phyloP scores from a whole-genome alignment of 2,797 vertebrate species.

The Chrosomus eos region DNA sequence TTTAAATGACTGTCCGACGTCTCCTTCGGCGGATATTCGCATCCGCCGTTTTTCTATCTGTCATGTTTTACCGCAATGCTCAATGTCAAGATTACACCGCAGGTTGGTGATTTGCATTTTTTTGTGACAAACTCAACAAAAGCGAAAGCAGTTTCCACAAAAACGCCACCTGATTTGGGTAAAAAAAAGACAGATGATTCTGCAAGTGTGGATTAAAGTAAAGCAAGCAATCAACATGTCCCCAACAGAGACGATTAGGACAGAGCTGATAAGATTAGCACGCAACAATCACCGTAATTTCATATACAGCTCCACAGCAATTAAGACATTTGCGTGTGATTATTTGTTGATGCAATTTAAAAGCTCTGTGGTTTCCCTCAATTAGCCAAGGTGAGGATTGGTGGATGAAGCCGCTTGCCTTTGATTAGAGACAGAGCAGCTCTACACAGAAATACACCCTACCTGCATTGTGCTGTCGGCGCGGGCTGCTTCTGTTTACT shows the following conservation, averaged over 20 bases:
- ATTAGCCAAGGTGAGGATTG: conserved; percentile 53
- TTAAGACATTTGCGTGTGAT: conserved; percentile 55
- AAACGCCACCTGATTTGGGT: conserved; percentile 17
- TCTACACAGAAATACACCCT: conserved; percentile 59
- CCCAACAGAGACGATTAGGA: conserved; percentile 54
- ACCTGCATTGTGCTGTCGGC: conserved; percentile 62
- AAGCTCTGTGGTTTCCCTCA: conserved; percentile 57
- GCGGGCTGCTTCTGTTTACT: conserved; percentile 61
- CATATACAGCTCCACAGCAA: conserved; percentile 48
- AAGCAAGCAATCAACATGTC: conserved; percentile 51
- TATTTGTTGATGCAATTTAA: conserved; percentile 60
- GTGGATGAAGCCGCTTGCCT: conserved; percentile 51
- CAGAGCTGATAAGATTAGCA: conserved; percentile 54
- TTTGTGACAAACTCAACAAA: conserved; percentile 21
- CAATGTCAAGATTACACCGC: conserved; percentile 25
- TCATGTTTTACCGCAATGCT: conserved; percentile 42
- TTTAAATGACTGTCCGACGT: conserved; percentile 43
- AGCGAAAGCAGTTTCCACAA: background rate
- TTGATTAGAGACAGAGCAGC: conserved; percentile 63
- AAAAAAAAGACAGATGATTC: background rate
- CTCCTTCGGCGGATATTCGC: conserved; percentile 22
- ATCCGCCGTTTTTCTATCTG: conserved; percentile 44
- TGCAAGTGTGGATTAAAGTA: conserved; percentile 17
- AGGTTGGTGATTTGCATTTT: conserved; percentile 38
- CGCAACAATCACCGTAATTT: conserved; percentile 56